Base-by-base conservation (phyloP, 2,797 vertebrate genomes). In the Alauda arvensis region DNA sequence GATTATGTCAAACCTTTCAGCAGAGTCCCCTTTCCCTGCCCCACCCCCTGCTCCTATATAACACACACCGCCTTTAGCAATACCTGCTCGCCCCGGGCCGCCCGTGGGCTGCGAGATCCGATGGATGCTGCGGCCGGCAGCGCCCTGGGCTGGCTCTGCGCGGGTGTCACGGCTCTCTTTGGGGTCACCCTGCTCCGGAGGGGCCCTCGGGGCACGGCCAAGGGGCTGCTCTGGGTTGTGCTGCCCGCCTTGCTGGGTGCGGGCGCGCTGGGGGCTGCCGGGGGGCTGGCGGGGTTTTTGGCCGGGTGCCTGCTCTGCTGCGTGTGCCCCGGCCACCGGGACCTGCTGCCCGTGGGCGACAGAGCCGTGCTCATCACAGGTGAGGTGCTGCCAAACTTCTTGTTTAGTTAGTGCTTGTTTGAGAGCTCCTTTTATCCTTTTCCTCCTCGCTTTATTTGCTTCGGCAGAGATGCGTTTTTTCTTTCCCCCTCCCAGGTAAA, bases 301-400 rank as follows among this genome's bases (percentile, higher is more conserved):
- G 5, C 93, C 25, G 10, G 14, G 1, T 96, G 95, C 25, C 70
- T 95, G 4, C 0, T 94, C 11, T 59, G 76, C 42, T 94, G 33
- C 1, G 1, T 1, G 24, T 86, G 14, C 67, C 72, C 88, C 46
- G 77, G 95, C 2, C 33, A 53, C 28, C 53, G 78, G 25, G 84
- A 43, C 1, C 63, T 96, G 78, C 87, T 98, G 81, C 94, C 97
- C 2, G 94, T 96, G 89, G 83, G 90, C 0, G 85, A 61, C 63
- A 97, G 95, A 91, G 94, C 96, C 0, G 95, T 98, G 53, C 90
- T 98, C 55, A 87, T 98, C 94, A 98, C 97, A 97, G 97, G 97
- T 98, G 96, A 97, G 97, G 10, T 2, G 60, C 51, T 37, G 77
- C 19, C 26, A 85, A 93, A 90, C 51, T 92, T 94, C 42, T 18